Evolutionary conservation across 2,113 vertebrate genomes (phyloP).

Genomic region (Pogonocichla stellata): DNA sequence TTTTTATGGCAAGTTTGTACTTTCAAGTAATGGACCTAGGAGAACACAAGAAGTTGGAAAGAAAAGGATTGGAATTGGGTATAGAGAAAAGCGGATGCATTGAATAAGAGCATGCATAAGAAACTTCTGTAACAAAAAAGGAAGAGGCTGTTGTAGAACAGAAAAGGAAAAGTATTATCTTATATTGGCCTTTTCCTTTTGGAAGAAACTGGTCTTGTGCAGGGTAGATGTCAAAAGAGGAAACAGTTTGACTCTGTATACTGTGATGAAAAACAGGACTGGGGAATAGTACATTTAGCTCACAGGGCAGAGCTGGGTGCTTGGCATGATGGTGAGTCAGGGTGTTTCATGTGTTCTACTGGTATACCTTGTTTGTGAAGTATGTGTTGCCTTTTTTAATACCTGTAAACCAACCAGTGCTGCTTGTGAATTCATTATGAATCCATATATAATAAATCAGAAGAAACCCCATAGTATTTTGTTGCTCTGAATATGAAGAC

Average conservation of each 20-base stretch:
- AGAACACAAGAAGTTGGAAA: neutral
- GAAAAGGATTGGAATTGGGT: neutral
- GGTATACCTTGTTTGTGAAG: neutral
- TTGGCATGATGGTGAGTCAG: neutral
- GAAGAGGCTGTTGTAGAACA: neutral
- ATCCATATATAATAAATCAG: neutral
- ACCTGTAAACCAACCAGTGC: neutral
- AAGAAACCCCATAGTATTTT: neutral
- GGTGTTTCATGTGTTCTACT: neutral
- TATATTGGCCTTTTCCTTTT: neutral
- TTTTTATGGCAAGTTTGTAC: neutral
- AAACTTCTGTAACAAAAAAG: neutral
- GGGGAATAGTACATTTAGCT: neutral
- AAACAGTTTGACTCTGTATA: neutral
- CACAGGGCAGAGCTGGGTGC: neutral
- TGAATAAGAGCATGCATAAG: neutral
- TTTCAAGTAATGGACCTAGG: neutral
- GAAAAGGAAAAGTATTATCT: neutral
- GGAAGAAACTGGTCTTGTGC: neutral
- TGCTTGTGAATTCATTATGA: neutral
- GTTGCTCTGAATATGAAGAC: neutral
- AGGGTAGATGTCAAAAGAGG: neutral
- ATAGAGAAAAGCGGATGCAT: neutral
- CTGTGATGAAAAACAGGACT: neutral
- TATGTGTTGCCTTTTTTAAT: neutral